Evolutionary conservation across 2,888 invertebrate genomes (phyloP), one percentile per base, ranked within the genome.

Genomic region (Megamerina dolium): DNA sequence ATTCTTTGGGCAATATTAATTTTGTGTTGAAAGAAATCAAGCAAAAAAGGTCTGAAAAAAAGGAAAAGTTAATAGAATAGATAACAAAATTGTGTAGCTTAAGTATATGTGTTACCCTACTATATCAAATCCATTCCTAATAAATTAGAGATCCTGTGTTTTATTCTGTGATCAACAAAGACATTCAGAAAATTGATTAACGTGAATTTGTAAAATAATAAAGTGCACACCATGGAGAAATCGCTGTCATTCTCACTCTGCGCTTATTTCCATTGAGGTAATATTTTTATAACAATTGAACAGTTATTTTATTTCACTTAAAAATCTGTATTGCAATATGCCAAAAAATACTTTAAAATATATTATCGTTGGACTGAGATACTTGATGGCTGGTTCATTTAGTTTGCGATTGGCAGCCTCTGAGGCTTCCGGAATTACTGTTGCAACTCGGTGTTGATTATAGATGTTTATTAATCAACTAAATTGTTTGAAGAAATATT

Each of bases 1-100:
- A 49, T 57, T 57, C 54, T 54, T 50, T 51, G 47, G 43, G 40
- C 43, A 55, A 52, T 52, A 41, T 43, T 48, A 43, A 52, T 47
- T 53, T 51, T 43, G 14, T 40, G 43, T 42, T 36, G 23, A 41
- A 34, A 34, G 29, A 37, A 43, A 21, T 14, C 12, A 44, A 41
- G 34, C 32, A 12, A 3, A 26, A 17, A 9, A 16, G 12, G 10
- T 19, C 34, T 26, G 6, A n/a, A n/a, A n/a, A n/a, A n/a, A n/a
- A n/a, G n/a, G 10, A n/a, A 27, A 27, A 27, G 27, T 27, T 10
- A 27, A 27, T 5, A 27, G 27, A 10, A 27, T 5, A 13, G 10
- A 27, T 9, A 23, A 27, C 13, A 27, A 3, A 27, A 13, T 27
- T 23, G 13, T 13, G 13, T 3, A 5, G 4, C 3, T 3, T 27